Evolutionary conservation across 2,797 vertebrate genomes (phyloP), one percentile per base, ranked within the genome.

Genomic region (Limnodromus scolopaceus): DNA sequence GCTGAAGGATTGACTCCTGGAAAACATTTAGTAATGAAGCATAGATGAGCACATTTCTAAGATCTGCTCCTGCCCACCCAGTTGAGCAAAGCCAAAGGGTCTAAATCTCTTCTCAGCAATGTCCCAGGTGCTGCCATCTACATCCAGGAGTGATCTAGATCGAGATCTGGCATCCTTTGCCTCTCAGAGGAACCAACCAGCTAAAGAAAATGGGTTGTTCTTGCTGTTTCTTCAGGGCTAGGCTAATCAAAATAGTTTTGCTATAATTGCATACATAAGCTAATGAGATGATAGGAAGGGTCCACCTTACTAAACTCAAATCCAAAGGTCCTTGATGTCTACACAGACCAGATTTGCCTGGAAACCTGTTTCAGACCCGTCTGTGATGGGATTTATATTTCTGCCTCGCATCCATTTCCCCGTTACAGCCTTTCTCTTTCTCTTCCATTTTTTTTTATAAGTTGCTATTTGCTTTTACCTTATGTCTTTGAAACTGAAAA

Each of bases 401-500:
- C 60, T 89, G 45, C 11, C 48, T 87, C 4, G 0, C 19, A 80
- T 23, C 61, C n/a, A 27, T 58, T 87, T 92, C 32, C 66, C 19
- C 13, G 4, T 83, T 78, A 71, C 9, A 82, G 7, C 16, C 27
- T 58, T 87, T 89, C 58, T 69, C 27, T 41, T 76, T 60, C 57
- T 43, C 60, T 70, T 63, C 24, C 25, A 0, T 6, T 60, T 58
- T 55, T 78, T 53, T 74, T 32, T 3, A 43, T n/a, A 39, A 23
- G 22, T 63, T 92, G 36, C 17, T 91, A 43, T 68, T 96, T 93
- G 54, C 75, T 94, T 91, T 92, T 94, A 66, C 53, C n/a, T 36
- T 25, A 4, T 36, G 32, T 58, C 60, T 93, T 63, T 83, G 68
- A 92, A 83, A 53, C 30, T 30, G 48, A 83, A 95, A 89, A 68